Percentiles rank a stretch among this genome's conserved stretches.
Conservation (phyloP, 2,797 vertebrate genomes). For the Siniperca undulata region DNA sequence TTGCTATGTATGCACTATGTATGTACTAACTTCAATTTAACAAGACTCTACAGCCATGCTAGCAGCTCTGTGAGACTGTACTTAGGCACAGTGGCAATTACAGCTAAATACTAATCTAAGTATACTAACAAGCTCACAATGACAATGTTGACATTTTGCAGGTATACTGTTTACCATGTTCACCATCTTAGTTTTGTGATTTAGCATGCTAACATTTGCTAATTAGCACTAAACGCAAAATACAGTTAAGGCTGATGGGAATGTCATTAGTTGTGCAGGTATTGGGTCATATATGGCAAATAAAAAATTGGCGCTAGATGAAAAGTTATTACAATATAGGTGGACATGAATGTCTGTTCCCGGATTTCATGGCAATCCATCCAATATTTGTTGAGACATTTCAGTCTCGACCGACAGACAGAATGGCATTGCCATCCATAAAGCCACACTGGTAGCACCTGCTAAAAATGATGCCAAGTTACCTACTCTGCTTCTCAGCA, state of each 20-base stretch:
- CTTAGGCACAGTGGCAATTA: neutral
- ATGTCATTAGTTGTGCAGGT: neutral
- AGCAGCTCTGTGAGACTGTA: neutral
- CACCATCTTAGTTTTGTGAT: neutral
- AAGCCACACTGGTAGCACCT: no score
- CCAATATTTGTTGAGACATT: neutral
- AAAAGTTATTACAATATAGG: neutral
- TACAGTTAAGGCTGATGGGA: neutral
- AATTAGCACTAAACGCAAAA: neutral
- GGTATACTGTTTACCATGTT: neutral
- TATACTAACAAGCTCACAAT: neutral
- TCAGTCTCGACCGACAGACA: neutral
- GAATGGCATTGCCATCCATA: neutral
- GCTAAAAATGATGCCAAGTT: neutral
- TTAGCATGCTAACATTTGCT: neutral
- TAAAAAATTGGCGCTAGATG: neutral
- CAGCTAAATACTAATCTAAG: neutral
- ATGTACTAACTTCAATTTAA: neutral
- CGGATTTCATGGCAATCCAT: neutral
- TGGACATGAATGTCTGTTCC: no score
- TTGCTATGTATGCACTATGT: neutral
- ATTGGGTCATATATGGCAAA: neutral
- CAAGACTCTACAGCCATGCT: neutral
- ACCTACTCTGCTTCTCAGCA: neutral
- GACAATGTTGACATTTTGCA: neutral